Percentiles rank a stretch among this genome's conserved stretches.
These are phyloP conservation scores for Mesocricetus auratus DNA, from an alignment of 2,113 vertebrate species.

Conservation along the genomic window DNA sequence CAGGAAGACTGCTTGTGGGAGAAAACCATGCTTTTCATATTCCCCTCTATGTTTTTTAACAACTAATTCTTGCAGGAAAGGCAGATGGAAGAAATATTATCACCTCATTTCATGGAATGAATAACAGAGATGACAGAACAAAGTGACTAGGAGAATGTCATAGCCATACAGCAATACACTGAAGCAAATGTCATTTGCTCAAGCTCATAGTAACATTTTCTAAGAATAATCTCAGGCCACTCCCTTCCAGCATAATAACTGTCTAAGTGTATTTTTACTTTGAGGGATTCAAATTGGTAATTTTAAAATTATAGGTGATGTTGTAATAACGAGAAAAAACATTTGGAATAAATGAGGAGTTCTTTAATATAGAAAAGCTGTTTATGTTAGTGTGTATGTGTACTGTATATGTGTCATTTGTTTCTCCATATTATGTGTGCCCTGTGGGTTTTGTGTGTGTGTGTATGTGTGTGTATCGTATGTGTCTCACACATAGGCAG, in stretches of 20 bases:
- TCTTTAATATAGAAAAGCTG: neutral
- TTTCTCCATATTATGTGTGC: neutral
- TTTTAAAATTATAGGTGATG: neutral
- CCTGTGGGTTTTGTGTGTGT: neutral
- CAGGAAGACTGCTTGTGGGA: too few relatives aligned
- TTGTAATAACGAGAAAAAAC: neutral
- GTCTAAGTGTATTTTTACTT: neutral
- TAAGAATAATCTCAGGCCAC: neutral
- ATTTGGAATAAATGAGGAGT: neutral
- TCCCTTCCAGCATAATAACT: neutral
- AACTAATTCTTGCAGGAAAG: neutral
- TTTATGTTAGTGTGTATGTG: neutral
- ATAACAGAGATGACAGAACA: neutral
- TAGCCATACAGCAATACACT: neutral
- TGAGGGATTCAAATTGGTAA: neutral
- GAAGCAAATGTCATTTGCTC: neutral
- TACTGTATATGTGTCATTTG: neutral
- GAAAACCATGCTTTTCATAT: neutral
- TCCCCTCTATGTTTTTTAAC: neutral
- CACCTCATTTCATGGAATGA: neutral
- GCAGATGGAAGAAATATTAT: neutral
- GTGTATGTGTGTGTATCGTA: neutral
- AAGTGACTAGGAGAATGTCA: neutral
- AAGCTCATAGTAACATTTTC: neutral
- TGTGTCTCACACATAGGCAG: constrained; percentile 11